Evolutionary conservation across 2,797 vertebrate species (phyloP), one percentile per base, ranked within the genome.

Genomic region (Pogonophryne albipinna): DNA sequence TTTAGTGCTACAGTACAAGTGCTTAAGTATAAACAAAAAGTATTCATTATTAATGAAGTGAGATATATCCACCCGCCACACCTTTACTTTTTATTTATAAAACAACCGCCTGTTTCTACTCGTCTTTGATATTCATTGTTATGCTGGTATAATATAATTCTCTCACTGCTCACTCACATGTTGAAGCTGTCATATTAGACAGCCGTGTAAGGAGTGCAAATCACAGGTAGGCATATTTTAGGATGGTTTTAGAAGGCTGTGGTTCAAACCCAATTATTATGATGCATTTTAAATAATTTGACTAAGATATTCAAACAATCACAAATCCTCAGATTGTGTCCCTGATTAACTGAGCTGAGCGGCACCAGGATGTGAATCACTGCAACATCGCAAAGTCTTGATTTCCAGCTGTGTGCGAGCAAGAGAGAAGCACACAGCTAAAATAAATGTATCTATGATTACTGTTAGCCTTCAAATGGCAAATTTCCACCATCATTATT

Each of bases 371-470:
- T 79, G 51, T 76, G 78, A 87, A 90, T 88, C 70, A 82, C 76
- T 75, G 63, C 63, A 69, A 71, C 61, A 79, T 79, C 44, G 65
- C 46, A 71, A n/a, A 82, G 65, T 68, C 59, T 75, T 77, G 69
- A 81, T 87, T 69, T 85, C 79, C 77, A 79, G 82, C 82, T 89
- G 87, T 66, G 77, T 44, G 9, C 63, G 42, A 41, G 15, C 19
- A 63, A 50, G 45, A 45, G 67, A 51, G 41, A 42, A 47, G 12
- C 58, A 56, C 56, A 61, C 23, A 63, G 27, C 87, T 76, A 63
- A 76, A 16, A 72, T 55, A 31, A 34, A 6, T 27, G 4, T 27
- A 0, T 20, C 34, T 10, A 7, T n/a, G 46, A 76, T 50, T 1
- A 38, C 19, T 16, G 46, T 47, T 55, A 51, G 61, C 67, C 66